Conservation (phyloP, 2,888 invertebrate genomes). For the Acheta domesticus region DNA sequence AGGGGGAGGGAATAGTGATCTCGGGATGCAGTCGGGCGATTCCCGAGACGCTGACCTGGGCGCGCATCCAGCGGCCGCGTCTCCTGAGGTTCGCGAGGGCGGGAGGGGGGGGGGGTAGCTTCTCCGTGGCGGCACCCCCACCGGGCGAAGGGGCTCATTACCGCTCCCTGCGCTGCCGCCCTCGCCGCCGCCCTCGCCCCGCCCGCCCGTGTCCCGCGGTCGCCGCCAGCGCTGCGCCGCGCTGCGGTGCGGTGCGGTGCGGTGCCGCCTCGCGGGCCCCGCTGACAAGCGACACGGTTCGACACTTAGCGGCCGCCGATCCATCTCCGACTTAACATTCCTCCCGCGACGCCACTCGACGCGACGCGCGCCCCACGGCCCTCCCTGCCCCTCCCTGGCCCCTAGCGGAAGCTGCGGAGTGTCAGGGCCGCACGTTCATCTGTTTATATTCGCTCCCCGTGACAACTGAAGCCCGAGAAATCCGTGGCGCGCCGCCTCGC, state of each 20-base stretch:
- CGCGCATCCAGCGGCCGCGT: no score
- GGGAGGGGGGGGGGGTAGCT: no score
- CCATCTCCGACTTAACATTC: slow-evolving; percentile 18
- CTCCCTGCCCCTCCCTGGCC: no score
- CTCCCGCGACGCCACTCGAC: neutral
- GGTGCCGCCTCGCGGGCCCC: neutral
- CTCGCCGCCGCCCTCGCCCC: no score
- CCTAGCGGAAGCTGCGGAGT: neutral
- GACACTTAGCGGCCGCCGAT: slow-evolving; percentile 18
- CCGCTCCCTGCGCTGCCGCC: no score
- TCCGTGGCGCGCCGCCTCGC: neutral
- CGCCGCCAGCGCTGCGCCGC: neutral
- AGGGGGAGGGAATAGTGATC: no score
- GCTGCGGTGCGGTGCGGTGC: neutral
- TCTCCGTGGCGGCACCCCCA: no score
- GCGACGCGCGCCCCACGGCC: neutral
- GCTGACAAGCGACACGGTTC: slow-evolving; percentile 2
- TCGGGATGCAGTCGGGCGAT: no score
- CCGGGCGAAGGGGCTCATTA: no score
- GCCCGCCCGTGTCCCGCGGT: no score
- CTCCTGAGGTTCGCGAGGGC: no score
- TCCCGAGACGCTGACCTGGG: no score
- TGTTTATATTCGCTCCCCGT: neutral
- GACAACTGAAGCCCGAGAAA: slow-evolving; percentile 1
- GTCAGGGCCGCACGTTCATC: slow-evolving; percentile 2